Evolutionary conservation across 2,888 invertebrate genomes (phyloP).

Genomic region (Ormyrus pomaceus): DNA sequence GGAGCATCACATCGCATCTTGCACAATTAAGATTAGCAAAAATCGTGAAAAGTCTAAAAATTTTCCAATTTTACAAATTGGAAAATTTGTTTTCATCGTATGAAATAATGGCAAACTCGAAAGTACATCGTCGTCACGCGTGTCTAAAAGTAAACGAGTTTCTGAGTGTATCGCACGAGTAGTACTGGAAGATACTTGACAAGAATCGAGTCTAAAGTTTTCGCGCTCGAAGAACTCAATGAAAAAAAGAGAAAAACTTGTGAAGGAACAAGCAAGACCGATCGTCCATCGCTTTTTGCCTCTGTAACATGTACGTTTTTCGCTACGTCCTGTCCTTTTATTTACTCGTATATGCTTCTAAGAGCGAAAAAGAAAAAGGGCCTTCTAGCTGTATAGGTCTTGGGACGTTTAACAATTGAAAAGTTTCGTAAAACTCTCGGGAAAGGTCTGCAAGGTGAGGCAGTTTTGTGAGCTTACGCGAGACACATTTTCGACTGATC

Average conservation of each 20-base stretch:
- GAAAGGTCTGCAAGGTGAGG: conserved; percentile 10
- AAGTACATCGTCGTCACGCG: background rate
- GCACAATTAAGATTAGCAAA: no score
- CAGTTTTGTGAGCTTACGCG: conserved; percentile 1
- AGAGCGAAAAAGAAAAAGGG: background rate
- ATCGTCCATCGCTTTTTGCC: conserved; percentile 27
- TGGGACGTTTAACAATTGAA: conserved; percentile 45
- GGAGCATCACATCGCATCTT: no score
- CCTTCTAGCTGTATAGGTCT: background rate
- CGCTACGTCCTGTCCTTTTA: background rate
- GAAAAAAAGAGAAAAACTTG: conserved; percentile 8
- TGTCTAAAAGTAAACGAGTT: conserved; percentile 27
- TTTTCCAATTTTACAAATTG: no score
- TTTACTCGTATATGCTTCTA: background rate
- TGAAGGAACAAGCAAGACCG: conserved; percentile 19
- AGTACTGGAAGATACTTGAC: conserved; percentile 20
- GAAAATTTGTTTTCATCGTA: conserved; percentile 1
- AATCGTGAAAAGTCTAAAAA: no score
- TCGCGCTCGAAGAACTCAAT: background rate
- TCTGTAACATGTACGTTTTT: conserved; percentile 23
- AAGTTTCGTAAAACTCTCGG: conserved; percentile 42
- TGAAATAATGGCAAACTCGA: conserved; percentile 11
- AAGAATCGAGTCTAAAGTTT: conserved; percentile 39
- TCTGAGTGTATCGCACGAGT: conserved; percentile 14
- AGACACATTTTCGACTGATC: conserved; percentile 2